phyloP scores from a whole-genome alignment of 2,113 vertebrate species.

The Salvelinus alpinus region DNA sequence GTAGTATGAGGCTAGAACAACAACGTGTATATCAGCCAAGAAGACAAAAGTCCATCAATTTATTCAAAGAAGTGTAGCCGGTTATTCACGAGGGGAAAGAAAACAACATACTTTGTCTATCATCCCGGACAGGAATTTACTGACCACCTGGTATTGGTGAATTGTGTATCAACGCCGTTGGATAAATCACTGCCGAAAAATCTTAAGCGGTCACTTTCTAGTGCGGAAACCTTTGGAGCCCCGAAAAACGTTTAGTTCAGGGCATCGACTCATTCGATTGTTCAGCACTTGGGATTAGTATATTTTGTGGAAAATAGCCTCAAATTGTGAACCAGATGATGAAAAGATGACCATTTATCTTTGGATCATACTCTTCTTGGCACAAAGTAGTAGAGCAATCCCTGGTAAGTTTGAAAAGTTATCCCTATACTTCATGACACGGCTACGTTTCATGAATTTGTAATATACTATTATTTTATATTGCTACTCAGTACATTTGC shows the following conservation, averaged over 20 bases:
- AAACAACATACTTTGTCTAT: neutral
- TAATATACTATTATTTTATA: too few species aligned
- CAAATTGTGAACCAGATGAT: conserved; percentile 15
- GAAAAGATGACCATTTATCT: conserved; percentile 56
- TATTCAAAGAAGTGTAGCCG: neutral
- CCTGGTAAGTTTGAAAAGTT: conserved; percentile 42
- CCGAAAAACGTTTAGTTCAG: neutral
- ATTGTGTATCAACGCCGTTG: neutral
- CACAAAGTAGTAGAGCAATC: conserved; percentile 16
- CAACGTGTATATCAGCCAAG: neutral
- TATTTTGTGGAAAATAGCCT: neutral
- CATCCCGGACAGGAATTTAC: neutral
- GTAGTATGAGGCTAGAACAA: neutral
- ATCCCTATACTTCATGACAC: neutral
- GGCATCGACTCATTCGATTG: neutral
- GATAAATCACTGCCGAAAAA: neutral
- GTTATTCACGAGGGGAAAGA: neutral
- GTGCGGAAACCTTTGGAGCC: neutral
- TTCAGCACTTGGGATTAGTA: neutral
- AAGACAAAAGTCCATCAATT: too few species aligned
- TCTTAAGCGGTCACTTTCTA: neutral
- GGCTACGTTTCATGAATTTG: neutral
- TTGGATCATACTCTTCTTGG: conserved; percentile 39
- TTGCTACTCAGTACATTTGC: too few species aligned
- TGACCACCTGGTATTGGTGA: neutral